A percentile compares a stretch with the other conserved stretches of the same genome.
phyloP scores from a whole-genome alignment of 2,797 vertebrate species.

The Cercopithecus diana region DNA sequence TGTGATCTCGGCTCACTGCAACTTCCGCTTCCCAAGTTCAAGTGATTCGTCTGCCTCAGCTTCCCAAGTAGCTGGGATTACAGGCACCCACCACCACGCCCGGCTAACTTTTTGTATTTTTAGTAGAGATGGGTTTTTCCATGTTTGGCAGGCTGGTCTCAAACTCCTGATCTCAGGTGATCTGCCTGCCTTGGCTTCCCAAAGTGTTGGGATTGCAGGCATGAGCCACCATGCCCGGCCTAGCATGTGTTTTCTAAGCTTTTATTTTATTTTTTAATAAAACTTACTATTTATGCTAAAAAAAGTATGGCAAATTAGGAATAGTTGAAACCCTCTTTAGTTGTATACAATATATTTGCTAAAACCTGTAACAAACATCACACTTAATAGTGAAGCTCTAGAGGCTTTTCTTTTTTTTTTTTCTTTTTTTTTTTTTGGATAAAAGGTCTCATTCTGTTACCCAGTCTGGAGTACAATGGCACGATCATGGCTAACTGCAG shows the following conservation, averaged over 20 bases:
- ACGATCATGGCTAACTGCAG: background rate
- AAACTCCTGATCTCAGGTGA: no score
- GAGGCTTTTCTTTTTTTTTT: background rate
- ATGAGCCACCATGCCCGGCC: no score
- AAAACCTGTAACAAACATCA: background rate
- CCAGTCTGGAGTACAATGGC: background rate
- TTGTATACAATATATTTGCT: background rate
- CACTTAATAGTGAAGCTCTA: background rate
- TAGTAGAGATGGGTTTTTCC: no score
- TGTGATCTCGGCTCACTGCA: no score
- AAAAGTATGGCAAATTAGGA: background rate
- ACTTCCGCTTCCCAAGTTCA: no score
- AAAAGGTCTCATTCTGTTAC: background rate
- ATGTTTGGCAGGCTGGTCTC: no score
- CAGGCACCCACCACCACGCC: no score
- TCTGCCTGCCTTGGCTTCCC: no score
- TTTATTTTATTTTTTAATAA: constrained; percentile 1
- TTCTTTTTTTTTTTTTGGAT: background rate
- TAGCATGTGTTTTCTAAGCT: background rate
- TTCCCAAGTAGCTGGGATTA: no score
- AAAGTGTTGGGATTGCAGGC: no score
- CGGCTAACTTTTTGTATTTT: no score
- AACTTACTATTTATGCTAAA: constrained; percentile 26
- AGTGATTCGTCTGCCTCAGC: no score
- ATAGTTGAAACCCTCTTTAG: background rate